phyloP scores from a whole-genome alignment of 2,113 vertebrate species.

The Rostratula benghalensis region DNA sequence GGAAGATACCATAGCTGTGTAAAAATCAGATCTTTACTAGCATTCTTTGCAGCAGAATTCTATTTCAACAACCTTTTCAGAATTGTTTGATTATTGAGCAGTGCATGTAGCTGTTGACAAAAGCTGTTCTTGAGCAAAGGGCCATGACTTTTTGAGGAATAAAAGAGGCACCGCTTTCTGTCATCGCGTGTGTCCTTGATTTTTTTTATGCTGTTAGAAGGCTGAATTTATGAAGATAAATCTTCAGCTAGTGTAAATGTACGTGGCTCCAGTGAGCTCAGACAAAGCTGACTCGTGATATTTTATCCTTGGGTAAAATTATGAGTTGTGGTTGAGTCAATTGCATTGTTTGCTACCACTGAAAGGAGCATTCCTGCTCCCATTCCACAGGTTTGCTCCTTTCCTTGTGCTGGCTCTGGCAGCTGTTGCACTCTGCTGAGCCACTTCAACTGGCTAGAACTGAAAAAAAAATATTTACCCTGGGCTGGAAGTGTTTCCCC shows the following conservation, averaged over 20 bases:
- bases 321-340: neutral
- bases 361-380: neutral
- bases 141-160: neutral
- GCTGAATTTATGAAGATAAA: neutral
- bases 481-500: neutral
- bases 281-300: neutral
- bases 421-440: neutral
- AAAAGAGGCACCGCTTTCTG: neutral
- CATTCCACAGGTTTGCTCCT: rapidly evolving
- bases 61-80: neutral
- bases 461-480: neutral
- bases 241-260: neutral
- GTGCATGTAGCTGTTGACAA: neutral
- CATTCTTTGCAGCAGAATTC: neutral
- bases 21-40: neutral
- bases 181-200: neutral
- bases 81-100: neutral
- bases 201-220: neutral
- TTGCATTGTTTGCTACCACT: neutral
- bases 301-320: neutral
- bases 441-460: neutral
- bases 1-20: neutral
- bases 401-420: rapidly evolving
- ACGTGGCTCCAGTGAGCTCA: neutral
- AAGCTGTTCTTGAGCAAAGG: neutral